phyloP scores from a whole-genome alignment of 2,888 invertebrate genomes.

The Lasioglossum morio region DNA sequence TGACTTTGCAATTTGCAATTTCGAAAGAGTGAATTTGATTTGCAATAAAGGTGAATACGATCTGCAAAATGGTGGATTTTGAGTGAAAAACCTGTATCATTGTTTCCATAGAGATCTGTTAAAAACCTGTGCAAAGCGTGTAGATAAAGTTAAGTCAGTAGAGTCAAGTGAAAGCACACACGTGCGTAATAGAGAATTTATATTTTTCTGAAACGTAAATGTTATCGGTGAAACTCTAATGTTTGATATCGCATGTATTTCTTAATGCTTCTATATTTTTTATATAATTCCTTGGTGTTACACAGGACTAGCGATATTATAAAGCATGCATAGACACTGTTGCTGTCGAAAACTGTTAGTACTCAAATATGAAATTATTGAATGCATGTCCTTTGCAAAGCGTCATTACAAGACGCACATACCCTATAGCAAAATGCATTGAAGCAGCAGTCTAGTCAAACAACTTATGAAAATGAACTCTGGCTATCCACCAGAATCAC shows the following conservation, averaged over 20 bases:
- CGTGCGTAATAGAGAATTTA: constrained; percentile 8
- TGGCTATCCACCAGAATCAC: constrained; percentile 12
- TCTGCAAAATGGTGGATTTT: neutral
- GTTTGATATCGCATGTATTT: constrained; percentile 22
- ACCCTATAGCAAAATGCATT: constrained; percentile 2
- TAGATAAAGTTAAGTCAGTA: constrained; percentile 22
- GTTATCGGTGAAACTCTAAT: constrained; percentile 3
- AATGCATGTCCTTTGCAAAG: constrained; percentile 15
- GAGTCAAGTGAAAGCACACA: constrained; percentile 8
- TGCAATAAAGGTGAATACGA: neutral
- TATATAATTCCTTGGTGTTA: constrained; percentile 21
- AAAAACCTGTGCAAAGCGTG: neutral
- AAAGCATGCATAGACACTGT: constrained; percentile 42
- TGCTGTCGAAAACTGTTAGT: constrained; percentile 14
- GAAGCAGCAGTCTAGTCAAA: constrained; percentile 54
- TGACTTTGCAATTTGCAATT: neutral
- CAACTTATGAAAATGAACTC: constrained; percentile 23
- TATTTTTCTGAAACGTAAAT: constrained; percentile 19
- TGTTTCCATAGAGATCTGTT: constrained; percentile 2
- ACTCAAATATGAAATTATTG: constrained; percentile 13
- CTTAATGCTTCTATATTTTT: constrained; percentile 24
- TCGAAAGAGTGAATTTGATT: neutral
- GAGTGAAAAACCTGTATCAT: neutral
- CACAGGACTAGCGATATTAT: constrained; percentile 15
- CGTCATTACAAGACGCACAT: neutral